Evolutionary conservation across 2,797 vertebrate genomes (phyloP), one percentile per base, ranked within the genome.

Genomic region (Sciurus carolinensis): DNA sequence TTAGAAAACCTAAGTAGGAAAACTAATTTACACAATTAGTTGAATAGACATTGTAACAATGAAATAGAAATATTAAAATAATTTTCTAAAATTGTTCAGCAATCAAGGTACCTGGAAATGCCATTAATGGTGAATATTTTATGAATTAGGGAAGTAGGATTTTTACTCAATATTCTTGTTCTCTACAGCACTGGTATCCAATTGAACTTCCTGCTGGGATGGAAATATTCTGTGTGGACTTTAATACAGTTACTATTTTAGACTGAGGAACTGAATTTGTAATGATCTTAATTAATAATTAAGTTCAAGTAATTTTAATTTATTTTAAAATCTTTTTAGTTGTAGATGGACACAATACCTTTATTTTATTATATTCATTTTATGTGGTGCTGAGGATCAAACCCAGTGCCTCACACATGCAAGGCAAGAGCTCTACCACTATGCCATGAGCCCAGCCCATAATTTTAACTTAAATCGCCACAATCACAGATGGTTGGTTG

Each of bases 401-500:
- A 47, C 39, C 39, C 39, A 39, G 39, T 39, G 39, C 39, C 39
- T 39, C 39, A 39, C 44, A 8, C 44, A 47, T 47, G 44, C 9
- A 5, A 47, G 44, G 44, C 7, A 47, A 47, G 44, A 47, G 44
- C 44, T 47, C 44, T 9, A 47, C 9, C 44, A 47, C 44, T 47
- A 9, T 7, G 44, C 44, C 44, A 47, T 47, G 44, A 47, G 7
- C 44, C 44, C 44, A 47, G 44, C 44, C 44, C 44, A 47, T 88
- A 86, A 67, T 62, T 90, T 80, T 66, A 50, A 79, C 72, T 73
- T 90, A 90, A 91, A 76, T 93, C 90, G 33, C n/a, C 80, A 84
- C 75, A 91, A 50, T 80, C 47, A 77, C 52, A 91, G 36, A 44
- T 79, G 33, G 33, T 90, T 92, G 36, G 67, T 14, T 80, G 50